Base-by-base conservation (phyloP, 2,797 vertebrate species). In the Amblyraja radiata region DNA sequence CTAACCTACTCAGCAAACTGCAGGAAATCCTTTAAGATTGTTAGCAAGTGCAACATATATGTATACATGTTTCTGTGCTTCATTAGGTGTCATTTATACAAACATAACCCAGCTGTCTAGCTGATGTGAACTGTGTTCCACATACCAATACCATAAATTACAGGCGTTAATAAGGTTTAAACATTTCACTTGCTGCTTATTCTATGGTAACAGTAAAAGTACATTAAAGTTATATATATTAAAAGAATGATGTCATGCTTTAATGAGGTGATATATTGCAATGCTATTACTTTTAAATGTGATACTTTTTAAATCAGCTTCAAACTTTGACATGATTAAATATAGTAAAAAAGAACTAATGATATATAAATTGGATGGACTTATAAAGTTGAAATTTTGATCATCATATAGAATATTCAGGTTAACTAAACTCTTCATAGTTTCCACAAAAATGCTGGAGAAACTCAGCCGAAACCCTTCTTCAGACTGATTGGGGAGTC, bases 81-180 rank as follows among this genome's bases (percentile, higher is more conserved):
- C 65, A 88, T 88, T 88, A 68, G 63, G 61, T 88, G 84, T 88
- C 65, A 88, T 88, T 88, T 88, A 68, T 68, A 68, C 16, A 88
- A 68, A 68, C 84, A 68, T 68, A 6, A 63, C 84, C n/a, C 63
- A 68, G 84, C 84, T 88, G 61, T 88, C 32, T 18, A 21, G 6
- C 84, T 88, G 61, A 61, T 61, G 8, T 84, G 81, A 68, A 65
- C n/a, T 88, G 61, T 32, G 25, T 68, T 68, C 6, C 84, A 88
- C n/a, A 68, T 68, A 36, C 63, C 63, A 68, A 88, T 36, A 86
- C 28, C 54, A 83, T 58, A 32, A 6, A 18, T 88, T 86, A 65
- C 61, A 32, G n/a, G 28, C 32, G 63, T 88, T 88, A 88, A 88
- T 10, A 36, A 88, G 18, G 63, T 63, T 65, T 16, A 68, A n/a